Evolutionary conservation across 2,113 vertebrate genomes (phyloP), one percentile per base, ranked within the genome.

Genomic region (Orthonyx spaldingii): DNA sequence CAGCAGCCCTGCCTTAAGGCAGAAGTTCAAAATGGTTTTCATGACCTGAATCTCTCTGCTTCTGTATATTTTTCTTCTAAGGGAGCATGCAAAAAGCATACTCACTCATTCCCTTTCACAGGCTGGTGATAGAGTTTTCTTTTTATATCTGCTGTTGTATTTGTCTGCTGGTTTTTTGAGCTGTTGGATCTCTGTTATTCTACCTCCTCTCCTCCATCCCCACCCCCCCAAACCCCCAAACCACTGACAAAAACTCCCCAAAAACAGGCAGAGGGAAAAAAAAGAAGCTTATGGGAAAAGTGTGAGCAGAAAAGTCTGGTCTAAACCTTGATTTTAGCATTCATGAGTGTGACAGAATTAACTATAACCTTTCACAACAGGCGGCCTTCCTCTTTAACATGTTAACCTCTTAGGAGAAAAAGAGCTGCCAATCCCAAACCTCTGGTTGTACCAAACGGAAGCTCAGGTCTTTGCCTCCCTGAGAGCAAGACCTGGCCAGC

Each of bases 211-310:
- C 3, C 7, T 12, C 37, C n/a, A 16, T 71, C 10, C 32, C 7
- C 3, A 3, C 20, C 24, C 16, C 4, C 8, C 10, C 0, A 69
- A 53, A 9, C 3, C 19, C 7, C 3, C 17, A 56, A 49, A 27
- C 5, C 14, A 42, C 21, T 9, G 4, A 18, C 3, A 41, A 64
- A 41, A 8, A 0, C 1, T 8, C 7, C 1, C 7, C 1, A 6
- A 39, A 63, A 78, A 8, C 0, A 70, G 37, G 1, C 2, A 47
- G 13, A 22, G 11, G 0, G 3, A 12, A 23, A 13, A 39, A 39
- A 37, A 53, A 77, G 2, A 66, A 56, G 0, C 26, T 35, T 35
- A 57, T 30, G 26, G 74, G 55, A 87, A 87, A 56, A 6, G 3
- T 37, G 3, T 9, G 10, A 92, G 28, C 19, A 75, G 17, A 80